Base-by-base conservation (phyloP, 2,113 vertebrate species). In the Menidia beryllina region DNA sequence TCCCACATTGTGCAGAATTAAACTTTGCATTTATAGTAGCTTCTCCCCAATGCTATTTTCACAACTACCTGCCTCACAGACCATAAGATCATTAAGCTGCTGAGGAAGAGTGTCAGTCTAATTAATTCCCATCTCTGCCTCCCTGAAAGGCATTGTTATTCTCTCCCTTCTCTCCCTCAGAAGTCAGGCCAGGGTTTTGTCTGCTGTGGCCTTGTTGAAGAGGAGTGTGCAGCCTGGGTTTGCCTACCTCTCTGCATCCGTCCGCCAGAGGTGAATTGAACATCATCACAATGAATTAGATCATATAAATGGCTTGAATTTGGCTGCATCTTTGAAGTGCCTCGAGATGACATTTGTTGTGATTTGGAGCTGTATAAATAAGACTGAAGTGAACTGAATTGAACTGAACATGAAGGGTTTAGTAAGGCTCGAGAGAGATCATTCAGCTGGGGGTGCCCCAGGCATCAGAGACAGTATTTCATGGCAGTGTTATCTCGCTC, bases 101-200 rank as follows among this genome's bases (percentile, higher is more conserved):
- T 48, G 65, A 63, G 68, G 63, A 70, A 60, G 73, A 38, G 38
- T 30, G 60, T 64, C 45, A 48, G 61, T 56, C 80, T 89, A 87
- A 89, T 87, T 83, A 88, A 82, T 53, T 75, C 27, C 11, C 34
- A 30, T 69, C 41, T 60, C 53, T 66, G 41, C 65, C 36, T 75
- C 56, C 38, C 75, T 57, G 83, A 84, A 81, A 63, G 75, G 61
- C 67, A 69, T 84, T 72, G 74, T 82, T 89, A 75, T 82, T 81
- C 81, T 81, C 66, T 55, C 27, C 27, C 52, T 20, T 20, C 52
- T 71, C 69, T 73, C 67, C 48, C 48, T 36, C 38, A 24, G 61
- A 64, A 52, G 50, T 58, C 7, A 19, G 60, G 54, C 50, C 67
- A n/a, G 27, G 3, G 60, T 73, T 84, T 67, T 82, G 73, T 80